Evolutionary conservation across 2,888 invertebrate species (phyloP).

Genomic region (Beris chalybata): DNA sequence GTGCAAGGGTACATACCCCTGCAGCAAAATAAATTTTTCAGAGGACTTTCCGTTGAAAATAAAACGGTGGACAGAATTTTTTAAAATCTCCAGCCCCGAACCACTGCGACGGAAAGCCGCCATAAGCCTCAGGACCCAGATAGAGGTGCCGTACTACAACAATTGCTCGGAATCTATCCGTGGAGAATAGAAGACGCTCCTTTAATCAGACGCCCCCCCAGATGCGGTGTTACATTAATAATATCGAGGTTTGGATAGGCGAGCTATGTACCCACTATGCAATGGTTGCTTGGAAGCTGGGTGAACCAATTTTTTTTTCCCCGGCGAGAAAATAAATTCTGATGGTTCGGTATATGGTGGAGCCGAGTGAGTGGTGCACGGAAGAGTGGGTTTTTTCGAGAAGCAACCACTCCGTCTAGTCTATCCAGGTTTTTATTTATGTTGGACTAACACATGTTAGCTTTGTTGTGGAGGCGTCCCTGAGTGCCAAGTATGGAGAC

Average conservation of each 20-base stretch:
- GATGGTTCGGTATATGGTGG: not conserved
- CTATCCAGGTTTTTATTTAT: no score
- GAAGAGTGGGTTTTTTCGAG: not conserved
- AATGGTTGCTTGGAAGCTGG: no score
- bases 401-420: not conserved
- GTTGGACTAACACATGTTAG: no score
- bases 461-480: no score
- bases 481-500: no score
- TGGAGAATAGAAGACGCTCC: not conserved
- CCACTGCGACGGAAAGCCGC: no score
- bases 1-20: no score
- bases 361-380: not conserved
- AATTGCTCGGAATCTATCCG: not conserved
- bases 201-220: slow-evolving; percentile 21
- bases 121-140: no score
- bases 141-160: not conserved
- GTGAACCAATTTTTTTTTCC: no score
- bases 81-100: slow-evolving; percentile 2
- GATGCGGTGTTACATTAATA: slow-evolving; percentile 18
- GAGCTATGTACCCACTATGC: not conserved
- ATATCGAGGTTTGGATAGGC: slow-evolving; percentile 18
- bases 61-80: slow-evolving; percentile 23
- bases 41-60: slow-evolving; percentile 16
- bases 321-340: not conserved
- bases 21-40: slow-evolving; percentile 18